Evolutionary conservation across 2,888 invertebrate genomes (phyloP).

Genomic region (Seira musarum): DNA sequence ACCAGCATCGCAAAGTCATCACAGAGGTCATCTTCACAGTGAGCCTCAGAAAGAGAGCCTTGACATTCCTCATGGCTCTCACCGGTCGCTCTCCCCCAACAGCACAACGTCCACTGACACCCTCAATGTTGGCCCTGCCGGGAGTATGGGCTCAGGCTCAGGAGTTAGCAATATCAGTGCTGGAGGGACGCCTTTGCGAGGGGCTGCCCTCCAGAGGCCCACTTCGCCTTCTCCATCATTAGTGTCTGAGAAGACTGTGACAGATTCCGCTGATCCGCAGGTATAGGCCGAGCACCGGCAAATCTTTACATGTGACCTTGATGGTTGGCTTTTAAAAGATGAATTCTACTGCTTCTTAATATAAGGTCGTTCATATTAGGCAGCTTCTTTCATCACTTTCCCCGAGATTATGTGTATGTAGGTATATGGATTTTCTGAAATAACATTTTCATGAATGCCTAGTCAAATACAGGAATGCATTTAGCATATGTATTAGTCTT

Average conservation of each 20-base stretch:
- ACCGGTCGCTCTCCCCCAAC: conserved; percentile 64
- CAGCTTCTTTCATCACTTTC: too few species aligned
- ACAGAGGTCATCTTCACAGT: conserved; percentile 56
- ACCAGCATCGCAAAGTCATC: conserved; percentile 71
- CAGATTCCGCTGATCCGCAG: conserved; percentile 74
- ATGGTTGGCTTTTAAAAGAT: too few species aligned
- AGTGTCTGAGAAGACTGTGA: conserved; percentile 90
- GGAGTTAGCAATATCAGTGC: conserved; percentile 78
- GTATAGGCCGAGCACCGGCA: too few species aligned
- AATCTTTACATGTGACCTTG: too few species aligned
- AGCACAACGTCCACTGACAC: conserved; percentile 65
- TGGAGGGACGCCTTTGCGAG: conserved; percentile 74
- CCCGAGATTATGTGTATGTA: too few species aligned
- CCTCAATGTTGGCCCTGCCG: conserved; percentile 62
- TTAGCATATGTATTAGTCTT: too few species aligned
- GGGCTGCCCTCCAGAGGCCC: conserved; percentile 82
- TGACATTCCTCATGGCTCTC: conserved; percentile 61
- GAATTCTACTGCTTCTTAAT: too few species aligned
- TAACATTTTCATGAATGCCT: too few species aligned
- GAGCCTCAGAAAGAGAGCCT: conserved; percentile 62
- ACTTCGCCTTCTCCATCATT: conserved; percentile 94
- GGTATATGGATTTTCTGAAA: too few species aligned
- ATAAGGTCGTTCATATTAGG: too few species aligned
- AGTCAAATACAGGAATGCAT: too few species aligned
- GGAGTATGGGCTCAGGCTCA: conserved; percentile 73